Conservation (phyloP, 2,797 vertebrate genomes). For the Cynodonichthys magdalenae region DNA sequence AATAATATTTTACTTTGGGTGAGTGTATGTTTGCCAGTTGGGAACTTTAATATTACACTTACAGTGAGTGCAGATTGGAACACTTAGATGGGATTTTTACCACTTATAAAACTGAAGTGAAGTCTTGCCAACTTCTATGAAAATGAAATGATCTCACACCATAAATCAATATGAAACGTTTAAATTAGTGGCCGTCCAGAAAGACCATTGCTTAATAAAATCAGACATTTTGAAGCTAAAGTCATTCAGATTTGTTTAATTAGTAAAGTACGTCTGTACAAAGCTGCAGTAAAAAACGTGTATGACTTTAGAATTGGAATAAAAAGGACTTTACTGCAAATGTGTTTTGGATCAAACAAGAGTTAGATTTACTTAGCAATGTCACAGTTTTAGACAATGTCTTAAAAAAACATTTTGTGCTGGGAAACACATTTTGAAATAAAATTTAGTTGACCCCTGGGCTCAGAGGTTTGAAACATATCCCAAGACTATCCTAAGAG, state of each 20-base stretch:
- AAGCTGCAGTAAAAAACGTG: too few relatives aligned
- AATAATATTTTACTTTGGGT: conserved; percentile 46
- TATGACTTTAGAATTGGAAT: too few relatives aligned
- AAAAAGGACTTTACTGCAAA: too few relatives aligned
- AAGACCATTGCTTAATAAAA: conserved; percentile 18
- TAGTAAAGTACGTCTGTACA: background rate
- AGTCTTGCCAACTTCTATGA: conserved; percentile 40
- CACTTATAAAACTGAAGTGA: conserved; percentile 30
- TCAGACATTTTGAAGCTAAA: background rate
- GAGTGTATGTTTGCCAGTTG: conserved; percentile 40
- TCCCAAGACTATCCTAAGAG: conserved; percentile 2
- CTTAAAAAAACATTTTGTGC: background rate
- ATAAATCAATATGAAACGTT: conserved; percentile 47
- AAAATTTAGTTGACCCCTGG: background rate
- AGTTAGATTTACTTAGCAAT: too few relatives aligned
- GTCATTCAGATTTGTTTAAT: conserved; percentile 21
- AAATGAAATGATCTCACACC: conserved; percentile 48
- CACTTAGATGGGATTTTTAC: conserved; percentile 52
- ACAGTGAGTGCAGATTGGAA: conserved; percentile 32
- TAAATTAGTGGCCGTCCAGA: conserved; percentile 18
- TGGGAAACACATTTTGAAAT: background rate
- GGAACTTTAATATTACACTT: conserved; percentile 33
- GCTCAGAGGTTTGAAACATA: background rate
- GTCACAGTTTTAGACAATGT: background rate
- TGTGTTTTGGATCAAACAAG: too few relatives aligned